phyloP scores from a whole-genome alignment of 1,140 invertebrate genomes.

The Drosophila persimilis region DNA sequence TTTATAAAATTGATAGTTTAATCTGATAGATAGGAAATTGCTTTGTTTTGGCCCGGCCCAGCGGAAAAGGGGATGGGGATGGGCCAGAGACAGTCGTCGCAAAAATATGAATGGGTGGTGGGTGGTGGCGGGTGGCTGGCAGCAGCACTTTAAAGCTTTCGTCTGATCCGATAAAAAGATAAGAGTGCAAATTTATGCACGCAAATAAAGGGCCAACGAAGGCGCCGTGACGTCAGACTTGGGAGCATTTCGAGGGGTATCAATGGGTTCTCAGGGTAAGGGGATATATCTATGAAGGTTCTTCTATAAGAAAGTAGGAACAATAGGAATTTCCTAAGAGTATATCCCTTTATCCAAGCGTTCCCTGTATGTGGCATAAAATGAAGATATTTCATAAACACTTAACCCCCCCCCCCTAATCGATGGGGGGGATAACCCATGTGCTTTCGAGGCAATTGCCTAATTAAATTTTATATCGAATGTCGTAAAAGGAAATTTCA shows the following conservation, averaged over 20 bases:
- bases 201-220: conserved; percentile 3
- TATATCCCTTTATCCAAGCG: not conserved
- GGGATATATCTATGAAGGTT: no score
- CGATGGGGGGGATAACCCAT: conserved; percentile 27
- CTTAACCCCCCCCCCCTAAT: conserved; percentile 21
- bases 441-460: conserved; percentile 65
- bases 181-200: conserved; percentile 56
- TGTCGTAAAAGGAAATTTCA: conserved; percentile 75
- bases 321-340: not conserved
- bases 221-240: not conserved
- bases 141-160: conserved; percentile 63
- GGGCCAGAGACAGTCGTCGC: not conserved
- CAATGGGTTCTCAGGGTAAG: no score
- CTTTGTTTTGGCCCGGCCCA: conserved; percentile 64
- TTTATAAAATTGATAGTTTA: conserved; percentile 82
- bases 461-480: conserved; percentile 79
- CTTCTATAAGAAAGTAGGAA: no score
- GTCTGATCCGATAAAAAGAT: conserved; percentile 57
- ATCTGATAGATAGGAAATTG: conserved; percentile 81
- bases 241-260: not conserved
- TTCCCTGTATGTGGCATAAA: conserved; percentile 15
- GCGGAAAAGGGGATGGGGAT: not conserved
- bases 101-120: conserved; percentile 44
- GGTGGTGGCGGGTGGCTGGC: not conserved
- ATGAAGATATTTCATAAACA: conserved; percentile 58